These are phyloP conservation scores for Berghia stephanieae DNA, from an alignment of 1,140 invertebrate genomes.

Conservation along the genomic window DNA sequence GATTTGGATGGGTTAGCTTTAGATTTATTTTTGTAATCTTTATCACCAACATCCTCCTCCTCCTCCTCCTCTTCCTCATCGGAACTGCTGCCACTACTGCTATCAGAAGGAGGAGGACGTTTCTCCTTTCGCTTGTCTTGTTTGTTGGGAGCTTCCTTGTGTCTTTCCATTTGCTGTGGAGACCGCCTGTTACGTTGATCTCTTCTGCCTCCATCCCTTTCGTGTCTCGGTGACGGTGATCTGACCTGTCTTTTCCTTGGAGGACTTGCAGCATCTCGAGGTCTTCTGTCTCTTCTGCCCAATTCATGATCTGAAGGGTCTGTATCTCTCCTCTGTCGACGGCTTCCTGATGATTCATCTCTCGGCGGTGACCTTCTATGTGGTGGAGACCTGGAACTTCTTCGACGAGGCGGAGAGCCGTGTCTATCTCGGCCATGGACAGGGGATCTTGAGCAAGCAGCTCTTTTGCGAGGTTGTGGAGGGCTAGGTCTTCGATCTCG, in stretches of 20 bases:
- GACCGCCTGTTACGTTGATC: not conserved
- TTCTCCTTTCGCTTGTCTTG: not conserved
- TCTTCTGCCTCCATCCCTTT: constrained; percentile 12
- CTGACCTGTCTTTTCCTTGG: constrained; percentile 11
- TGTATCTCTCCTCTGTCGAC: constrained; percentile 10
- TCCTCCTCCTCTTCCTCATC: constrained; percentile 26
- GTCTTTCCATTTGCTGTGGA: not conserved
- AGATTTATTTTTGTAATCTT: too few relatives aligned
- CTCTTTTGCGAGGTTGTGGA: too few relatives aligned
- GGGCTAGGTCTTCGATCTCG: too few relatives aligned
- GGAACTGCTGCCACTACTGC: constrained; percentile 28
- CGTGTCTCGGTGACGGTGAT: not conserved
- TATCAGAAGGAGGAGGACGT: constrained; percentile 8
- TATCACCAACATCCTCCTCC: too few relatives aligned
- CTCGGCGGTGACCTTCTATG: not conserved
- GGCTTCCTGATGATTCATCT: not conserved
- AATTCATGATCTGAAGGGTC: too few relatives aligned
- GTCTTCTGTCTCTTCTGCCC: not conserved
- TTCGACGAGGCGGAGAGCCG: not conserved
- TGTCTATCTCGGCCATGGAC: not conserved
- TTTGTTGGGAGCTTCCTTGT: not conserved
- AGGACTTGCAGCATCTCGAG: too few relatives aligned
- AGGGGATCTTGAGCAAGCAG: too few relatives aligned
- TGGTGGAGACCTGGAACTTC: not conserved
- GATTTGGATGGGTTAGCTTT: not conserved